Conservation (phyloP, 2,888 invertebrate genomes). For the Sturmia bella region DNA sequence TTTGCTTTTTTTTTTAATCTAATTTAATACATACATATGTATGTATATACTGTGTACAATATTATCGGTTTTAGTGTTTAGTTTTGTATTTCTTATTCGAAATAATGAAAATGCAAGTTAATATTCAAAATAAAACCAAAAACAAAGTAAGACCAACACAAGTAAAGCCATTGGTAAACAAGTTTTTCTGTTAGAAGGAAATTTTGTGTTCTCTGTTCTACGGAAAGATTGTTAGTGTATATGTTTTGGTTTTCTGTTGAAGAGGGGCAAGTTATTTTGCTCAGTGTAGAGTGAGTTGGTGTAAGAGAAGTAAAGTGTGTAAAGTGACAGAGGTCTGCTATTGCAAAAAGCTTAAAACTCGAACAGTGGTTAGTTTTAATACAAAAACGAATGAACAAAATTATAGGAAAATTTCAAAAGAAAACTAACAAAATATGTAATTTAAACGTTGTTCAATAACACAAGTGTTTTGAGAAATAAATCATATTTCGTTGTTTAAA, state of each 20-base stretch:
- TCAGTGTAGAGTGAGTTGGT: conserved; percentile 16
- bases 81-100: too few species aligned
- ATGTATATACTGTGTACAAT: conserved; percentile 36
- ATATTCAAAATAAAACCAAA: neutral
- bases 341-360: conserved; percentile 13
- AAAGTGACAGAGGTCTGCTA: conserved; percentile 15
- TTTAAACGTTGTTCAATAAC: conserved; percentile 21
- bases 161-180: neutral
- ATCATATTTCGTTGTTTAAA: conserved; percentile 48
- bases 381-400: conserved; percentile 26
- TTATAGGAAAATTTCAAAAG: conserved; percentile 8
- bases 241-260: neutral
- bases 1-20: too few species aligned
- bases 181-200: neutral
- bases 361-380: conserved; percentile 5
- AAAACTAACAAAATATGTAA: conserved; percentile 26
- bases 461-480: conserved; percentile 47
- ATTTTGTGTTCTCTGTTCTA: neutral
- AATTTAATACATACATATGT: too few species aligned
- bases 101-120: neutral
- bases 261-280: neutral
- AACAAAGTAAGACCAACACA: neutral
- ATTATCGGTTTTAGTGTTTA: conserved; percentile 1
- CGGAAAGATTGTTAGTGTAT: neutral
- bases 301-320: conserved; percentile 11